phyloP scores from a whole-genome alignment of 2,888 invertebrate species.

The Oscheius sp. region DNA sequence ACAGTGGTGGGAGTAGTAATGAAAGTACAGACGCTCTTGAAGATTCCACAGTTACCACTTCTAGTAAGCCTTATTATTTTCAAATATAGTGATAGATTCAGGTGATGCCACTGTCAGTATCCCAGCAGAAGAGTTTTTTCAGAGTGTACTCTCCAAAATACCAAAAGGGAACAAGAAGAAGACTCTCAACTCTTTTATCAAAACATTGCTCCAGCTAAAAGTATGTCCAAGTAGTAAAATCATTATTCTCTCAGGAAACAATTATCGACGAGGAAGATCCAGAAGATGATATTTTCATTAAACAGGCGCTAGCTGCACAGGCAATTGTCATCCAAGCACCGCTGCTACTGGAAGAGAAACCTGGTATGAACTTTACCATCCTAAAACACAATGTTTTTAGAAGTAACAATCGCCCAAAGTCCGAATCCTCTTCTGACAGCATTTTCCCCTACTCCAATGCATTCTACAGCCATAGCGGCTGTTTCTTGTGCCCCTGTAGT shows the following conservation, averaged over 20 bases:
- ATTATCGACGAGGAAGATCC: conserved; percentile 10
- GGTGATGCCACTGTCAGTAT: neutral
- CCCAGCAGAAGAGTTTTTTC: conserved; percentile 12
- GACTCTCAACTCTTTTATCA: conserved; percentile 7
- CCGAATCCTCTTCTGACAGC: neutral
- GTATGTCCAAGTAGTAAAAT: neutral
- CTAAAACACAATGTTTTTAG: no score
- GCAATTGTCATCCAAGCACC: neutral
- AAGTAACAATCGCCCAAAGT: neutral
- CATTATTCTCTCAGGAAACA: neutral
- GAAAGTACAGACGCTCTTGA: neutral
- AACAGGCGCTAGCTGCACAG: neutral
- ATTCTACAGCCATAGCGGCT: neutral
- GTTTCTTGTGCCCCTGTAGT: neutral
- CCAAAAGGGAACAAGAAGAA: conserved; percentile 21
- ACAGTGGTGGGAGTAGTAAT: neutral
- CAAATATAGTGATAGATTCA: neutral
- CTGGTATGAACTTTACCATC: no score
- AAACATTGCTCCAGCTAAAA: conserved; percentile 10
- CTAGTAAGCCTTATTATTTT: neutral
- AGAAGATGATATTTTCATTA: neutral
- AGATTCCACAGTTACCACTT: neutral
- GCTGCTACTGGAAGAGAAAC: no score
- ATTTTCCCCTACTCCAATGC: conserved; percentile 7
- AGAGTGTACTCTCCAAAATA: neutral